Evolutionary conservation across 30 jellyfish, hydroid and myxozoan genomes (phyloP).

Genomic region (Cassiopea xamachana): DNA sequence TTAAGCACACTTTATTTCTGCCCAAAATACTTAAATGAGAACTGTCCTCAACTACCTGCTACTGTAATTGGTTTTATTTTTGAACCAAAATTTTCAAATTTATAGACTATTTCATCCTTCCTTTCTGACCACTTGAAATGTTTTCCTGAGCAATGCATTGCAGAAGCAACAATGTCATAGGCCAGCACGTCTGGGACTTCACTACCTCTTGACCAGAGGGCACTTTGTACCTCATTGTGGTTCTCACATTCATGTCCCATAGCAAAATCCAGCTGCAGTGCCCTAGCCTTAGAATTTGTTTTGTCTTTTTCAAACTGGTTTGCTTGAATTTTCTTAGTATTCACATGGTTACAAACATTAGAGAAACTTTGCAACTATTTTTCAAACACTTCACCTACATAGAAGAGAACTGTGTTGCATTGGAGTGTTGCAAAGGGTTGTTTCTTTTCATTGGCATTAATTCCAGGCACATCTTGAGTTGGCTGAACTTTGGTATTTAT

Average conservation of each 20-base stretch:
- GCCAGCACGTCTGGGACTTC: constrained; percentile 30
- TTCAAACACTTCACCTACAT: constrained; percentile 47
- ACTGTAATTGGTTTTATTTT: constrained; percentile 19
- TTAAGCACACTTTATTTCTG: neutral
- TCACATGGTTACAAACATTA: neutral
- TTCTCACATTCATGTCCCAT: neutral
- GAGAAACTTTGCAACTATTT: constrained; percentile 19
- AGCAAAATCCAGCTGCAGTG: constrained; percentile 51
- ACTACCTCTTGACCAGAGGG: neutral
- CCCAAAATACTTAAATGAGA: constrained; percentile 13
- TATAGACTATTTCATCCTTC: constrained; percentile 39
- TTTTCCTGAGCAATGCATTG: constrained; percentile 58
- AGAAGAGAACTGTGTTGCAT: constrained; percentile 22
- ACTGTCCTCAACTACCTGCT: constrained; percentile 32
- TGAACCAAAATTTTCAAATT: constrained; percentile 4
- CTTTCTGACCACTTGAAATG: constrained; percentile 43
- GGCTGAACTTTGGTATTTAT: constrained; percentile 28
- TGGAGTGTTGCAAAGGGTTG: constrained; percentile 20
- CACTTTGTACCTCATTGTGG: neutral
- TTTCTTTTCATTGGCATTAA: constrained; percentile 19
- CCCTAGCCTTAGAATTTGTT: neutral
- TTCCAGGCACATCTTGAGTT: constrained; percentile 12
- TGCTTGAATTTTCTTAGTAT: neutral
- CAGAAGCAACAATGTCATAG: constrained; percentile 35
- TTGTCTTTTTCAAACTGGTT: neutral